phyloP scores from a whole-genome alignment of 2,113 vertebrate species.

The Paramisgurnus dabryanus region DNA sequence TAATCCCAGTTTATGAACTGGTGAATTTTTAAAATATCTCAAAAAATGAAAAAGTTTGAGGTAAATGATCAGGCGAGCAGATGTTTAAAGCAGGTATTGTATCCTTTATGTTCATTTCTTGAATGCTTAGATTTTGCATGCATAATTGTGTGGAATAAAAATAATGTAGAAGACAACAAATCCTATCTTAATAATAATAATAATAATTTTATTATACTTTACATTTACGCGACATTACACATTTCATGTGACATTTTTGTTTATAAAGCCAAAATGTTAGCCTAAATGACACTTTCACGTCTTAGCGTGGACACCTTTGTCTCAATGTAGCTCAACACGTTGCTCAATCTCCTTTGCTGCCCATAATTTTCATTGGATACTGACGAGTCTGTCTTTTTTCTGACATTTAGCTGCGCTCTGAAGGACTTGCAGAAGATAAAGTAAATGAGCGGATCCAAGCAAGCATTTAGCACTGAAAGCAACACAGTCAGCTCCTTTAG shows the following conservation, averaged over 20 bases:
- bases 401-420: constrained; percentile 54
- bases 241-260: not conserved
- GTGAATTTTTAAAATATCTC: too few relatives aligned
- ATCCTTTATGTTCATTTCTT: too few relatives aligned
- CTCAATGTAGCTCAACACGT: constrained; percentile 36
- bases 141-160: too few relatives aligned
- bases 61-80: too few relatives aligned
- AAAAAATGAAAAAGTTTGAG: too few relatives aligned
- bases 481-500: constrained; percentile 67
- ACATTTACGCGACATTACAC: not conserved
- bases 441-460: constrained; percentile 75
- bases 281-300: constrained; percentile 16
- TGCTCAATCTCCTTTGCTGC: not conserved
- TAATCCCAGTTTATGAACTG: too few relatives aligned
- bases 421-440: constrained; percentile 73
- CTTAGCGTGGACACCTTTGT: constrained; percentile 2
- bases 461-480: constrained; percentile 69
- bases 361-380: not conserved
- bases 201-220: not conserved
- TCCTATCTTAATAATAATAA: not conserved
- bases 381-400: not conserved
- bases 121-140: too few relatives aligned
- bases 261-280: not conserved
- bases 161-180: too few relatives aligned
- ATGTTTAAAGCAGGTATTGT: too few relatives aligned